Evolutionary conservation across 2,113 vertebrate species (phyloP).

Genomic region (Baryphthengus martii): DNA sequence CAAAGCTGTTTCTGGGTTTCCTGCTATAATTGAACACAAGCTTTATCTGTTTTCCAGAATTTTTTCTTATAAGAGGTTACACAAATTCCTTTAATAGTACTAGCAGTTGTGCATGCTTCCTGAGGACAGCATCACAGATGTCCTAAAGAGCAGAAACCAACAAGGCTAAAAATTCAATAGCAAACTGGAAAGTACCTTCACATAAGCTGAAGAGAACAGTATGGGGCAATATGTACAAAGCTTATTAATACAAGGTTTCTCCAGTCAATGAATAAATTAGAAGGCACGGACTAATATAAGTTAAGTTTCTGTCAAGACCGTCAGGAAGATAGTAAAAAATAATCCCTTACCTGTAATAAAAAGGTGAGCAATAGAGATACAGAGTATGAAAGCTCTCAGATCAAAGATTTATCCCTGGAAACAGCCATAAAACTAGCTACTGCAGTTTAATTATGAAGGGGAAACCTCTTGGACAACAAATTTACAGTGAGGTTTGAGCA

Average conservation of each 20-base stretch:
- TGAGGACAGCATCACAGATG: not conserved
- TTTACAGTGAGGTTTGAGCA: conserved; percentile 54
- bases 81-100: not conserved
- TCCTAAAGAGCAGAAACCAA: not conserved
- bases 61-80: not conserved
- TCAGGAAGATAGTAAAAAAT: conserved; percentile 54
- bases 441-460: conserved; percentile 76
- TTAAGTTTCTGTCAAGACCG: conserved; percentile 58
- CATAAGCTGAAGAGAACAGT: not conserved
- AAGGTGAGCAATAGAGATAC: conserved; percentile 62
- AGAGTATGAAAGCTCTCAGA: conserved; percentile 44
- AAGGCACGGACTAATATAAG: conserved; percentile 32
- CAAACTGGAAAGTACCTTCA: not conserved
- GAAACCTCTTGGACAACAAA: conserved; percentile 66
- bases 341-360: conserved; percentile 63
- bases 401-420: conserved; percentile 71
- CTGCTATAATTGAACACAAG: not conserved
- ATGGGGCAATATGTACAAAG: not conserved
- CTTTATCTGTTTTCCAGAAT: not conserved
- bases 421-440: conserved; percentile 70
- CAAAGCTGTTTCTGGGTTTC: not conserved
- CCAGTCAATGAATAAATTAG: conserved; percentile 41
- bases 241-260: conserved; percentile 51
- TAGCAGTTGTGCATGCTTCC: not conserved
- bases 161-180: not conserved